Conservation (phyloP, 2,888 invertebrate species). For the Nymphalis urticae region DNA sequence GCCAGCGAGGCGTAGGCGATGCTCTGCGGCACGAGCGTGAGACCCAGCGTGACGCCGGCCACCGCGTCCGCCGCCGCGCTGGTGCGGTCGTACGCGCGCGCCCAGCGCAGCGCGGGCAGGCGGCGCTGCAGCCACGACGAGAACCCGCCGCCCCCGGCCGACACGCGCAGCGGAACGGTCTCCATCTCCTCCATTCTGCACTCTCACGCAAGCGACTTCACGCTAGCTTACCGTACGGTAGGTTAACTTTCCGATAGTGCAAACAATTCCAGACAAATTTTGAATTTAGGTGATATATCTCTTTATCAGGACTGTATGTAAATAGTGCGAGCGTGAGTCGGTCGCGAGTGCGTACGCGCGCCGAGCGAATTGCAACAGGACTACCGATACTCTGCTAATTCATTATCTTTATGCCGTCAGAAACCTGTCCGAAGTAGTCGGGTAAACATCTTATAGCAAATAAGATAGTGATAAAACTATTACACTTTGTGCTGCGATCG, state of each 20-base stretch:
- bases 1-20: conserved; percentile 95
- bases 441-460: conserved; percentile 6
- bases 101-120: conserved; percentile 84
- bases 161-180: conserved; percentile 41
- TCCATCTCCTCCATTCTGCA: conserved; percentile 47
- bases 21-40: conserved; percentile 96
- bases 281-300: background rate
- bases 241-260: no score
- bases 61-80: conserved; percentile 90
- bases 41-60: conserved; percentile 93
- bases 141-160: conserved; percentile 42
- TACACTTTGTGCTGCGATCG: background rate
- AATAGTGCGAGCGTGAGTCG: conserved; percentile 37
- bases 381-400: conserved; percentile 21
- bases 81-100: conserved; percentile 85
- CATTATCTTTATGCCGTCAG: conserved; percentile 34
- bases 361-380: conserved; percentile 24
- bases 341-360: conserved; percentile 26
- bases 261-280: background rate
- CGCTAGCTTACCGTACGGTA: no score
- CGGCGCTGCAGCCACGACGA: conserved; percentile 47
- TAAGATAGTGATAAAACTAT: conserved; percentile 14
- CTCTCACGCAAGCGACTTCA: background rate
- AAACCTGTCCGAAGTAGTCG: conserved; percentile 28
- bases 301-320: no score